Percentiles rank a stretch among this genome's conserved stretches.
Evolutionary conservation across 2,797 vertebrate species (phyloP).

Genomic region (Serranus cabrilla): DNA sequence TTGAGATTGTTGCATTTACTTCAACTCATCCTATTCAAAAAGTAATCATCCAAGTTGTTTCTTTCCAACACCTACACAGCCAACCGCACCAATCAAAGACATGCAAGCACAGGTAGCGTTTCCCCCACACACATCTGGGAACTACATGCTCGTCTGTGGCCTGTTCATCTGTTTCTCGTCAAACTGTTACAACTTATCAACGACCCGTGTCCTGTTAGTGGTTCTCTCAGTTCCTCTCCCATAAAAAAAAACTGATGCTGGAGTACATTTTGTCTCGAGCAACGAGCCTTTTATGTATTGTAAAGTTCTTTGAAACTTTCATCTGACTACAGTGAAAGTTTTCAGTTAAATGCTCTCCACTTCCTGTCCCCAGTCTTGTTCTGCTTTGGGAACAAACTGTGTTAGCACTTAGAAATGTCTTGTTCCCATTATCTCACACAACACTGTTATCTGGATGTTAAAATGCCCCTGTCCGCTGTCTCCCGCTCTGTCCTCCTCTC

Average conservation of each 20-base stretch:
- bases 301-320: slow-evolving; percentile 24
- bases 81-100: slow-evolving; percentile 25
- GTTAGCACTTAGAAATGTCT: slow-evolving; percentile 30
- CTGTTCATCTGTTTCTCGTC: slow-evolving; percentile 54
- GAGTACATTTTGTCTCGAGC: slow-evolving; percentile 1
- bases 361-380: slow-evolving; percentile 43
- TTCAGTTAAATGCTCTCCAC: neutral
- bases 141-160: slow-evolving; percentile 43
- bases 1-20: slow-evolving; percentile 9
- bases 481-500: slow-evolving; percentile 26
- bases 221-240: slow-evolving; percentile 1
- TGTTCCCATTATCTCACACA: slow-evolving; percentile 51
- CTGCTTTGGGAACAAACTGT: slow-evolving; percentile 39
- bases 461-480: slow-evolving; percentile 46
- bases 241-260: neutral
- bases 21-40: slow-evolving; percentile 10
- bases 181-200: slow-evolving; percentile 35
- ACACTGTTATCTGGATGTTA: slow-evolving; percentile 66
- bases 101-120: slow-evolving; percentile 47
- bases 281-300: neutral
- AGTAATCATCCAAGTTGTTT: slow-evolving; percentile 2
- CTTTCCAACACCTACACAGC: slow-evolving; percentile 32
- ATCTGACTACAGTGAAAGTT: slow-evolving; percentile 5
- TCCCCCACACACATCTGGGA: slow-evolving; percentile 42
- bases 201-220: slow-evolving; percentile 45